phyloP scores from a whole-genome alignment of 2,113 vertebrate genomes.

The Hippocampus comes region DNA sequence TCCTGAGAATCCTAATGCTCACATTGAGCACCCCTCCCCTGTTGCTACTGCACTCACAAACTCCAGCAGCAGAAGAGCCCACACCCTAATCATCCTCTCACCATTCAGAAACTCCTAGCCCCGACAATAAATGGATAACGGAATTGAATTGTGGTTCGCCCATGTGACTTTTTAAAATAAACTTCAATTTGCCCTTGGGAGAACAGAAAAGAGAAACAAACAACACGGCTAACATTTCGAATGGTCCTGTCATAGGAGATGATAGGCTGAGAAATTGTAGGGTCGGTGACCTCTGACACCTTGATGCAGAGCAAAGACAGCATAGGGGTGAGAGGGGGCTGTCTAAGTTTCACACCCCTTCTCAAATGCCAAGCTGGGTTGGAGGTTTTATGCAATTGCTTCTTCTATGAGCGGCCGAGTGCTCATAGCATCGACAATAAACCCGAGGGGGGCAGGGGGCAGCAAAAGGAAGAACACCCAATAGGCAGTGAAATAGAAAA shows the following conservation, averaged over 20 bases:
- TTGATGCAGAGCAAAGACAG: constrained; percentile 26
- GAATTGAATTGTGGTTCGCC: background rate
- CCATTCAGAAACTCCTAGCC: background rate
- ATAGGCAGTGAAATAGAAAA: constrained; percentile 22
- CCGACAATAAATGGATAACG: background rate
- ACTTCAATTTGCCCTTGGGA: background rate
- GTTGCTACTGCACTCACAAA: constrained; percentile 13
- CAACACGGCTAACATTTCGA: constrained; percentile 33
- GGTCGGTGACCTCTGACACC: constrained; percentile 45
- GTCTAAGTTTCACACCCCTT: constrained; percentile 46
- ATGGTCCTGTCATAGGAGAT: constrained; percentile 29
- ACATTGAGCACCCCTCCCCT: constrained; percentile 41
- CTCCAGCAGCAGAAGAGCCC: constrained; percentile 4
- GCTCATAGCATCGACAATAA: constrained; percentile 18
- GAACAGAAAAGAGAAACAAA: constrained; percentile 4
- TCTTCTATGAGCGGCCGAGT: constrained; percentile 27
- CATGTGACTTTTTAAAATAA: background rate
- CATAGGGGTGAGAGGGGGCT: constrained; percentile 8
- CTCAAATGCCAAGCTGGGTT: constrained; percentile 32
- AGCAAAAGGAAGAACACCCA: constrained; percentile 34
- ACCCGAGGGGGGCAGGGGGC: background rate
- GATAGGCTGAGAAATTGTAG: constrained; percentile 38
- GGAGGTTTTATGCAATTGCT: constrained; percentile 38
- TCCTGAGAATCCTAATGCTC: constrained; percentile 58
- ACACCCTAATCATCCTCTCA: background rate